Percentiles rank a stretch among this genome's conserved stretches.
These are phyloP conservation scores for Anoplolepis gracilipes DNA, from an alignment of 1,140 invertebrate genomes.

Conservation along the genomic window DNA sequence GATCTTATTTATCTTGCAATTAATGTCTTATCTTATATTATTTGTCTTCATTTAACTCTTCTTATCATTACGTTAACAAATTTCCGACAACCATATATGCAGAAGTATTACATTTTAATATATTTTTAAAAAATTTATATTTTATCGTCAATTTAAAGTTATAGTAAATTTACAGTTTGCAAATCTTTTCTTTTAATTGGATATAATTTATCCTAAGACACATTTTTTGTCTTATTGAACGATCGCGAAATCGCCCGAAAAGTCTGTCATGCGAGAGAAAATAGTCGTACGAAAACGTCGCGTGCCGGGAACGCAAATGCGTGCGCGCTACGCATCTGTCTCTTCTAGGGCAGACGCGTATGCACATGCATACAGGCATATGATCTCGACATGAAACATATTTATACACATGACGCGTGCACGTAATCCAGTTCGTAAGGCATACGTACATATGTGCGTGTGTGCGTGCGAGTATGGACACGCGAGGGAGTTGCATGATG, in stretches of 20 bases:
- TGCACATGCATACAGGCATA: constrained; percentile 60
- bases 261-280: constrained; percentile 24
- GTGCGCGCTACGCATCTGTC: constrained; percentile 75
- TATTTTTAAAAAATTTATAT: background rate
- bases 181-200: background rate
- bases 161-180: no score
- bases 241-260: constrained; percentile 12
- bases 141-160: background rate
- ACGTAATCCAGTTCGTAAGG: constrained; percentile 56
- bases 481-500: constrained; percentile 54
- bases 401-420: constrained; percentile 63
- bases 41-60: background rate
- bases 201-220: background rate
- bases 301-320: constrained; percentile 71
- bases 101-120: background rate
- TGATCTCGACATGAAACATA: constrained; percentile 44
- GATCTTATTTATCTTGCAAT: background rate
- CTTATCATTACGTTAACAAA: background rate
- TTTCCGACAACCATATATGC: background rate
- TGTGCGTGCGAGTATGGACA: constrained; percentile 65
- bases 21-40: background rate
- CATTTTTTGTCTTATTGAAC: background rate
- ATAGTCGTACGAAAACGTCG: constrained; percentile 59
- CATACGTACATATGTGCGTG: constrained; percentile 10
- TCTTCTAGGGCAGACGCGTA: constrained; percentile 62